Base-by-base conservation (phyloP, 2,113 vertebrate genomes). In the Ailurus styani region DNA sequence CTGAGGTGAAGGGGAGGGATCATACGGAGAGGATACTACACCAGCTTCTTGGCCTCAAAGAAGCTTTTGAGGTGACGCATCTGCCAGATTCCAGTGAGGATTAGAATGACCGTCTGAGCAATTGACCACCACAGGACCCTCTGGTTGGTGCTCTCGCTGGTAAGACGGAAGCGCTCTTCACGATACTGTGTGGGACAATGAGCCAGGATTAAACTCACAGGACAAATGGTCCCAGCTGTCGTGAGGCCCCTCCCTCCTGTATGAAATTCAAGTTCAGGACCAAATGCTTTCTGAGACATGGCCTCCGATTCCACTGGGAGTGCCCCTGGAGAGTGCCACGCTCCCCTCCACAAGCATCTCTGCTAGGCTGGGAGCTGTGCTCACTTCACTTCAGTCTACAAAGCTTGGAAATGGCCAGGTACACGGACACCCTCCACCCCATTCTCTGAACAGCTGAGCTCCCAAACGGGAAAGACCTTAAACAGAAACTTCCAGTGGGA, bases 41-140 rank as follows among this genome's bases (percentile, higher is more conserved):
- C 99, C 97, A 99, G 97, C 91, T 99, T 99, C 98, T 99, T 99
- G 96, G 99, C 99, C 97, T 99, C 99, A 31, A 99, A 99, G 98
- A 99, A 99, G 98, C 99, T 99, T 97, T 99, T 99, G 94, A 99
- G 99, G 88, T 99, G 99, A 81, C 99, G 99, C 99, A 99, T 99
- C 98, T 99, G 99, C 99, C 99, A 99, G 97, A 99, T 99, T 57
- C 99, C 99, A 0, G 99, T 99, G 98, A 99, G 97, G 97, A 99
- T 99, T 97, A 99, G 99, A 98, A 99, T 99, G 98, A 99, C 97
- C 0, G 99, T 99, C 97, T 99, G 99, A 14, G 99, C 99, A 3
- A 99, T 99, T 96, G 99, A 99, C 99, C 99, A 99, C 99, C 99
- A 99, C 10, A 99, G 99, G 27, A 99, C 99, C 0, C 99, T 99